Conservation (phyloP, 2,113 vertebrate genomes). For the Cyprinodon tularosa region DNA sequence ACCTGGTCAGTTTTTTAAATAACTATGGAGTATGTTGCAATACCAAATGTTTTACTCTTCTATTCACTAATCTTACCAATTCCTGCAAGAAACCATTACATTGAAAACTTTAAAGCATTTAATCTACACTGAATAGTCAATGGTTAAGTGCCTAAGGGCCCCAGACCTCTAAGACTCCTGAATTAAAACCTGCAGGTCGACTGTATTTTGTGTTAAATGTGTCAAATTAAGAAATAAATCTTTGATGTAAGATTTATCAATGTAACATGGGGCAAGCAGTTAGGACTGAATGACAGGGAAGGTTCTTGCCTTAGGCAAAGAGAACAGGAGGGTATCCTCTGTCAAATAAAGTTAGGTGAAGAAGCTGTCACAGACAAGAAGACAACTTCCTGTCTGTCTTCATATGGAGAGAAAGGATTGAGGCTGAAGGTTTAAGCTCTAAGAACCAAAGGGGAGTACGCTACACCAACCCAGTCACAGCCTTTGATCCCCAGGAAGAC, state of each 20-base stretch:
- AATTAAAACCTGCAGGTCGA: constrained; percentile 1
- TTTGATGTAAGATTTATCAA: constrained; percentile 15
- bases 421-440: constrained; percentile 18
- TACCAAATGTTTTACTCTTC: neutral
- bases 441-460: constrained; percentile 52
- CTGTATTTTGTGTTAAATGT: neutral
- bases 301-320: constrained; percentile 45
- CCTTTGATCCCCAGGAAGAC: constrained; percentile 74
- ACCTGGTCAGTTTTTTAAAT: neutral
- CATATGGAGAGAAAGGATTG: constrained; percentile 16
- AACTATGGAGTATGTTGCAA: neutral
- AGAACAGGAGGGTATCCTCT: constrained; percentile 30
- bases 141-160: neutral
- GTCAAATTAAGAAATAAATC: neutral
- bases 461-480: constrained; percentile 59
- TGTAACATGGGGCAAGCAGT: constrained; percentile 27
- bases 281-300: constrained; percentile 35
- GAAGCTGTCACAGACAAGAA: constrained; percentile 46
- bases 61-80: neutral
- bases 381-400: constrained; percentile 54
- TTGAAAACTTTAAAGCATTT: neutral
- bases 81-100: neutral
- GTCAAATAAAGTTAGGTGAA: constrained; percentile 43
- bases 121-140: neutral
- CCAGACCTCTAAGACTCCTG: neutral